Base-by-base conservation (phyloP, 2,113 vertebrate genomes). In the Tinamus guttatus region DNA sequence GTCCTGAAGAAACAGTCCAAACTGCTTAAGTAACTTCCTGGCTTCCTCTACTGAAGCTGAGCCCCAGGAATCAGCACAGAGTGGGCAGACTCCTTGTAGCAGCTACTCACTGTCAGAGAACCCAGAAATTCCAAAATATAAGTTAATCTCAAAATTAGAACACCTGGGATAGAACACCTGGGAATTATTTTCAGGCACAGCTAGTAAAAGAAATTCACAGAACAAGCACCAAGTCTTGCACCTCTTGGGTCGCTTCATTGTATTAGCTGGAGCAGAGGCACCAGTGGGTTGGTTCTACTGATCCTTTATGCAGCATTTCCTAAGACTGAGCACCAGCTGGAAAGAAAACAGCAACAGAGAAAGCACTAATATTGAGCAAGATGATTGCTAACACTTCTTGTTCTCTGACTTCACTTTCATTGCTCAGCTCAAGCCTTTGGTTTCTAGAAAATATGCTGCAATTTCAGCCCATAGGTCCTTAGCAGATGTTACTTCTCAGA, bases 371-470 rank as follows among this genome's bases (percentile, higher is more conserved):
- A 36, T 79, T 69, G 76, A 89, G 62, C 36, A 58, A 56, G 43
- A 63, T 45, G 40, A 41, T 73, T 79, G 71, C 30, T 94, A 69
- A 60, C 81, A 94, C 82, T 82, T 73, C 70, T 87, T 87, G 28
- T 69, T 93, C 59, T 34, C 63, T 65, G 43, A 13, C 63, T 91
- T 68, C n/a, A 32, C 14, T 76, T 34, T 91, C 63, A 59, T 92
- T 24, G 76, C 28, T 77, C 71, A 91, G 40, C 67, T 82, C 70
- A 76, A 89, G 62, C 24, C 43, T 95, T 85, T 89, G 75, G 89
- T 95, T 95, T 96, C 89, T 89, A 89, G 84, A 78, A 91, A 93
- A 92, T 67, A 91, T 45, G 62, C 9, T 78, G 54, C 79, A 77
- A 36, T 73, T 82, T 85, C 78, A 27, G 81, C 27, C 51, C 62